Evolutionary conservation across 1,140 invertebrate species (phyloP).

Genomic region (Yoshiicerus persimilis): DNA sequence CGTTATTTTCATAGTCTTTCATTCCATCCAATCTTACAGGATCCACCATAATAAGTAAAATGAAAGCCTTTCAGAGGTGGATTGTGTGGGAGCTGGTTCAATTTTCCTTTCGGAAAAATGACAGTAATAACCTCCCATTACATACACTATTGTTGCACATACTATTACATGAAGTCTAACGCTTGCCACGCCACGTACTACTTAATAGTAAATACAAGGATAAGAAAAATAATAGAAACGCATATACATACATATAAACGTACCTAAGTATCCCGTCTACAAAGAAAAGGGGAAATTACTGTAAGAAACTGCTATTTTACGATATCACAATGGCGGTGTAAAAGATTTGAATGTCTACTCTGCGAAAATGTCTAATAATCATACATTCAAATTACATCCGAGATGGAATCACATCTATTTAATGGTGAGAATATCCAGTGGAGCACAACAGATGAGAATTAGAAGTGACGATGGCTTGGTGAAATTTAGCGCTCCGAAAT

Average conservation of each 20-base stretch:
- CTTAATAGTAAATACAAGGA: too few relatives aligned
- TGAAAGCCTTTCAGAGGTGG: neutral
- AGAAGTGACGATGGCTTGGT: constrained; percentile 23
- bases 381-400: constrained; percentile 30
- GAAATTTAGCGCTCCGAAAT: constrained; percentile 28
- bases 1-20: too few relatives aligned
- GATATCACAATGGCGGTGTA: neutral
- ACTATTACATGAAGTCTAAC: neutral
- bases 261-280: neutral
- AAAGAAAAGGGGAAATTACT: neutral
- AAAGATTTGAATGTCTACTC: neutral
- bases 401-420: constrained; percentile 30
- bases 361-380: constrained; percentile 1
- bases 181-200: too few relatives aligned
- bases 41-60: neutral
- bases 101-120: neutral
- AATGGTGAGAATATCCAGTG: constrained; percentile 37
- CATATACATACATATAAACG: neutral
- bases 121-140: constrained; percentile 13
- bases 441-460: constrained; percentile 30
- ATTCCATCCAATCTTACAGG: neutral
- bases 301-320: neutral
- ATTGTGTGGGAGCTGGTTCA: neutral
- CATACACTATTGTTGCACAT: neutral
- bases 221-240: too few relatives aligned